A percentile compares a stretch with the other conserved stretches of the same genome.
Conservation (phyloP, 1,140 invertebrate species). For the Brachionus rotundiformis region DNA sequence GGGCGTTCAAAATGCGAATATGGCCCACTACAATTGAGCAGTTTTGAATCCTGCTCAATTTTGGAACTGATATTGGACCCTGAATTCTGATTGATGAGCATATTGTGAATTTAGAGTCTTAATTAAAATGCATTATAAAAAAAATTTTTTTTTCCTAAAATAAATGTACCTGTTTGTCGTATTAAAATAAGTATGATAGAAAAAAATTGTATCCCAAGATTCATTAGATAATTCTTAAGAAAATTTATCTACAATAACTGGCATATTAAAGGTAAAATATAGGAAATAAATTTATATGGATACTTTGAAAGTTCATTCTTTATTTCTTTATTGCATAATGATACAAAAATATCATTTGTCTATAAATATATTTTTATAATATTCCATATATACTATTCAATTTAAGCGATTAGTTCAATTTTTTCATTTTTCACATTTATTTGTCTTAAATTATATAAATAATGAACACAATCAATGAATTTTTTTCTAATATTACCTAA, state of each 20-base stretch:
- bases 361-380: no score
- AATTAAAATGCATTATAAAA: neutral
- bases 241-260: no score
- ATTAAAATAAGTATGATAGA: neutral
- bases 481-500: no score
- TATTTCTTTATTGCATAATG: neutral
- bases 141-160: neutral
- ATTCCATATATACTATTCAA: no score
- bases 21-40: constrained; percentile 29
- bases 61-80: neutral
- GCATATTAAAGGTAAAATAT: no score
- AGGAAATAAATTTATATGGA: neutral
- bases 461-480: no score
- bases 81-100: constrained; percentile 32
- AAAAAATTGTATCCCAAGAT: no score
- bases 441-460: no score
- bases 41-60: constrained; percentile 18
- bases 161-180: neutral
- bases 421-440: no score
- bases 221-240: no score
- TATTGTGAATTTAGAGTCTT: neutral
- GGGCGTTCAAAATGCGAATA: neutral
- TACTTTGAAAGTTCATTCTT: neutral
- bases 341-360: no score
- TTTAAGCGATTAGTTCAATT: no score